Percentiles rank a stretch among this genome's conserved stretches.
Evolutionary conservation across 2,113 vertebrate species (phyloP).

Genomic region (Myrmecophaga tridactyla): DNA sequence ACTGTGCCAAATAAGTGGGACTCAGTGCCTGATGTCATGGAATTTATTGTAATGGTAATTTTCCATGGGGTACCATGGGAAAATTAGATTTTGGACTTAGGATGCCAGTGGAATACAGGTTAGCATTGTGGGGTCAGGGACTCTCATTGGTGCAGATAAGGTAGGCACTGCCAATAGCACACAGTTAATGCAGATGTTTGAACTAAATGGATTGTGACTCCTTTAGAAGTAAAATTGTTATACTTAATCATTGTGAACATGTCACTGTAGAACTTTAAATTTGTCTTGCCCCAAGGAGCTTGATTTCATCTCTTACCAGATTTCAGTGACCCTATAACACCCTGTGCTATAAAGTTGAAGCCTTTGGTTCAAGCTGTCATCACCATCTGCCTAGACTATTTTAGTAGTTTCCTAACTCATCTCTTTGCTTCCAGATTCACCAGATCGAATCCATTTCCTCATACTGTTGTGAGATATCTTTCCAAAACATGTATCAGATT

Average conservation of each 20-base stretch:
- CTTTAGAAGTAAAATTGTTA: conserved; percentile 5
- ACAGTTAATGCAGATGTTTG: background rate
- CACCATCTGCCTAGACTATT: background rate
- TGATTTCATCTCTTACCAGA: background rate
- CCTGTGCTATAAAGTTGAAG: background rate
- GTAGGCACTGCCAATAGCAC: background rate
- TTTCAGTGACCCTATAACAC: conserved; percentile 37
- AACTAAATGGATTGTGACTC: background rate
- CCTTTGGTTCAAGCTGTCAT: background rate
- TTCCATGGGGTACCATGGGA: no score
- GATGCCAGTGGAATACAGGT: background rate
- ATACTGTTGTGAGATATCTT: conserved; percentile 12
- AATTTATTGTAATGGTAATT: background rate
- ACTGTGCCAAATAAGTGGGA: background rate
- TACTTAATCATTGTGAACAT: background rate
- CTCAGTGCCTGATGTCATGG: background rate
- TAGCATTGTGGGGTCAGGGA: background rate
- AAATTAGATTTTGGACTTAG: background rate
- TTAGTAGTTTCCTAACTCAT: background rate
- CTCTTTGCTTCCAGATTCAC: background rate
- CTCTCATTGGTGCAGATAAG: background rate
- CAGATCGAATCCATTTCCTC: conserved; percentile 25
- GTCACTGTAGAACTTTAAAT: conserved; percentile 31
- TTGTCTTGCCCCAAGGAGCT: background rate
- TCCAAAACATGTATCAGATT: background rate